Conservation (phyloP, 2,888 invertebrate species). For the Andrena minutula region DNA sequence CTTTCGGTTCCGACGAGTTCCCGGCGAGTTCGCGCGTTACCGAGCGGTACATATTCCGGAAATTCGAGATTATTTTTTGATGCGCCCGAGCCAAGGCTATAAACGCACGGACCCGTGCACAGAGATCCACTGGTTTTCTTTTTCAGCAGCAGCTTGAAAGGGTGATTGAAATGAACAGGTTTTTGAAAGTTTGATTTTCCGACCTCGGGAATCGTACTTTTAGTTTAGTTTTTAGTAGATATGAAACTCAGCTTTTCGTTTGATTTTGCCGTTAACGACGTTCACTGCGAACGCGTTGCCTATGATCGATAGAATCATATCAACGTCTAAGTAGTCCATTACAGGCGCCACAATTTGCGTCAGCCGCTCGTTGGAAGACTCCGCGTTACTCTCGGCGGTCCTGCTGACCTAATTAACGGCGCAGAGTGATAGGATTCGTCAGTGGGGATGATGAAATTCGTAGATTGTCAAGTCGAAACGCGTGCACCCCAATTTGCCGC, state of each 20-base stretch:
- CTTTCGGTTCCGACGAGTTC: constrained; percentile 32
- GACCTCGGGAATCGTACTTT: background rate
- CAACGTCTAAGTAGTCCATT: constrained; percentile 57
- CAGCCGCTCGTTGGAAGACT: constrained; percentile 42
- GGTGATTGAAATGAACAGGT: constrained; percentile 41
- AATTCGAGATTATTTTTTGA: constrained; percentile 60
- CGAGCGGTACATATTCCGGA: constrained; percentile 39
- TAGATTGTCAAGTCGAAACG: constrained; percentile 23
- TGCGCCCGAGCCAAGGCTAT: background rate
- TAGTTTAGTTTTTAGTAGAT: background rate
- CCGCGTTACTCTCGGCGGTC: constrained; percentile 34
- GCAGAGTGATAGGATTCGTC: constrained; percentile 36
- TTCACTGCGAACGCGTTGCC: constrained; percentile 1
- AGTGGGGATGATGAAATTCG: constrained; percentile 29
- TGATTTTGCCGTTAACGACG: constrained; percentile 2
- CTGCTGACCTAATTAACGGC: constrained; percentile 47
- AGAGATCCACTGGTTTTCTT: constrained; percentile 20
- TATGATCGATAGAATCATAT: constrained; percentile 51
- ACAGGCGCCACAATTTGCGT: constrained; percentile 49
- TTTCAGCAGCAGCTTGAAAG: constrained; percentile 3
- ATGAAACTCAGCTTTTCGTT: background rate
- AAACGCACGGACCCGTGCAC: background rate
- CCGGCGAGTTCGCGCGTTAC: constrained; percentile 18
- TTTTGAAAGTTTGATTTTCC: background rate
- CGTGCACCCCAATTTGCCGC: constrained; percentile 20